Evolutionary conservation across 2,113 vertebrate genomes (phyloP), one percentile per base, ranked within the genome.

Genomic region (Mustelus asterias): DNA sequence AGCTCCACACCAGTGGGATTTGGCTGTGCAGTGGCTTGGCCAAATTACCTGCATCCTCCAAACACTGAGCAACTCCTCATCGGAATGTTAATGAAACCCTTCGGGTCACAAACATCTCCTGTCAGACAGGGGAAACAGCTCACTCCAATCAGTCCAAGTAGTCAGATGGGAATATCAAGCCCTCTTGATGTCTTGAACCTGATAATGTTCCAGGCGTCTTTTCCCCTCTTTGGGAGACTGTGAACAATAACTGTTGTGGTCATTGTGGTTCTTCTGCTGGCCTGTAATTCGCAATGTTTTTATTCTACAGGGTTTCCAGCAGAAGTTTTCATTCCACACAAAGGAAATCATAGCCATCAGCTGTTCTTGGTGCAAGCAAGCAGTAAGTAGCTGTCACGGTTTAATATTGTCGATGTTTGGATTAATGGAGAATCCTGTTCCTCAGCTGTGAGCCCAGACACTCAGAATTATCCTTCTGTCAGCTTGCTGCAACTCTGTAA

Each of bases 301-400:
- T 86, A 4, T 95, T 88, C 95, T 92, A 96, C 96, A 99, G 99
- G 99, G 99, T 96, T 99, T 99, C 97, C 99, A 99, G 96, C 99
- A 99, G 97, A 99, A 99, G 97, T 99, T 99, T 97, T 98, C 98
- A 97, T 99, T 99, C 97, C 99, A 99, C 96, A 99, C 98, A 97
- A 99, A 99, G 98, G 99, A 99, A 97, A 99, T 99, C 90, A 98
- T 99, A 97, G 99, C 99, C 95, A 99, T 99, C 98, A 99, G 99
- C 96, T 99, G 99, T 96, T 99, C 99, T 54, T 99, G 99, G 99
- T 99, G 99, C 97, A 99, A 99, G 97, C 98, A 98, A 97, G 99
- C 99, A 76, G 99, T 99, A 97, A 99, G 99, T 97, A 70, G 7
- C 0, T 0, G 5, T 48, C 29, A 26, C 58, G 20, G 5, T 0